phyloP scores from a whole-genome alignment of 2,888 invertebrate species.

The Muscina levida region DNA sequence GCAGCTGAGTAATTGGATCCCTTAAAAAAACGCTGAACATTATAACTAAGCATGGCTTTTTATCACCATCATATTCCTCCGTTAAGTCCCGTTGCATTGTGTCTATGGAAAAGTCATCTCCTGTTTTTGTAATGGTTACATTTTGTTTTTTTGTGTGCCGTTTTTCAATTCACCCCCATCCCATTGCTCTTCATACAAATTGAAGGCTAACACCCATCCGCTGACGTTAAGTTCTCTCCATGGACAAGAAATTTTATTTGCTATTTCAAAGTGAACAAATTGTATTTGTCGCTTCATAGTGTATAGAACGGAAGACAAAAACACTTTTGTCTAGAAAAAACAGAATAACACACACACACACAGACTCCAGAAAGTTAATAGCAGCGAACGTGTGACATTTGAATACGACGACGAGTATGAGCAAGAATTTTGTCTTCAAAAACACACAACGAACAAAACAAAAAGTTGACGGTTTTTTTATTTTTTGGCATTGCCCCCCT shows the following conservation, averaged over 20 bases:
- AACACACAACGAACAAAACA: neutral
- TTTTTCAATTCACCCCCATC: neutral
- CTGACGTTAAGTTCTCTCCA: too few relatives aligned
- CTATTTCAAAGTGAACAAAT: conserved; percentile 72
- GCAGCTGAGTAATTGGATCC: too few relatives aligned
- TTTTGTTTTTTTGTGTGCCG: too few relatives aligned
- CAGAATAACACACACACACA: neutral
- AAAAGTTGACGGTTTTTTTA: too few relatives aligned
- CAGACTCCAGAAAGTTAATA: conserved; percentile 25
- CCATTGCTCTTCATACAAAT: neutral
- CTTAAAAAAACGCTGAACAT: too few relatives aligned
- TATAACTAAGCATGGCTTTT: too few relatives aligned
- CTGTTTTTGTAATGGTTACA: too few relatives aligned
- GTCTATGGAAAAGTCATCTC: too few relatives aligned
- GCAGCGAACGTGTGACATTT: conserved; percentile 44
- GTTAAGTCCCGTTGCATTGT: too few relatives aligned
- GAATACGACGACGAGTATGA: neutral
- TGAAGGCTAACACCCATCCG: conserved; percentile 26
- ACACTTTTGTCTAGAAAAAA: conserved; percentile 57
- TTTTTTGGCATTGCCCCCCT: conserved; percentile 7
- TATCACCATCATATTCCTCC: too few relatives aligned
- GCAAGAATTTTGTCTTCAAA: neutral
- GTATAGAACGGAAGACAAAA: conserved; percentile 72
- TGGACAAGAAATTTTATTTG: neutral
- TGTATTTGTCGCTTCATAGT: conserved; percentile 75